Base-by-base conservation (phyloP, 2,797 vertebrate species). In the Silurus aristotelis region DNA sequence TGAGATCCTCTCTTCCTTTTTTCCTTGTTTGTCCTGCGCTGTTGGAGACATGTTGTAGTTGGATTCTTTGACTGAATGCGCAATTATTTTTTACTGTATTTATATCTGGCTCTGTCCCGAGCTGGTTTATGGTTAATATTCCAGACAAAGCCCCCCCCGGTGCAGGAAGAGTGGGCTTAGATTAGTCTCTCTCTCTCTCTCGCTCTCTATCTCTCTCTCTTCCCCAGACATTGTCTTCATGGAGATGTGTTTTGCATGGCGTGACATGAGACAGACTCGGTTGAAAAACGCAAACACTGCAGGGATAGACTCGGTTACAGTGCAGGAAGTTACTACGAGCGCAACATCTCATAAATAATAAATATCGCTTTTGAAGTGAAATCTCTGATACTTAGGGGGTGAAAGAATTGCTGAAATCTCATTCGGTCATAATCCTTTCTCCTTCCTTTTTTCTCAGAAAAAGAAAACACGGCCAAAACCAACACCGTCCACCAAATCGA, bases 381-480 rank as follows among this genome's bases (percentile, higher is more conserved):
- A 88, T 83, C 84, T 79, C 1, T 20, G 64, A 83, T 68, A 60
- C 80, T 83, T 25, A 52, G 20, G 55, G 87, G 83, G 83, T 87
- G 58, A 83, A 85, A 64, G 73, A 43, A 52, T 38, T 38, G 38
- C 61, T 73, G 73, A 85, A 81, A 82, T 83, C 58, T 38, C 19
- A 64, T 76, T 75, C 19, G 70, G 80, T 70, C 75, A 70, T 86
- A 86, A 88, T 82, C 83, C 79, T 25, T 77, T 72, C 48, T 79
- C 73, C 48, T 70, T 67, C 71, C 68, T 66, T 72, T 58, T 67
- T 66, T 13, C 55, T 31, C 48, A 52, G 6, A 52, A 52, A 58
- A 68, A 97, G 97, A 96, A 55, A 94, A 92, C 12, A n/a, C 91
- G 60, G 92, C 90, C 84, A 96, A 93, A 90, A 87, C 91, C 0